These are phyloP conservation scores for Panulirus ornatus DNA, from an alignment of 1,140 invertebrate genomes.

Conservation along the genomic window DNA sequence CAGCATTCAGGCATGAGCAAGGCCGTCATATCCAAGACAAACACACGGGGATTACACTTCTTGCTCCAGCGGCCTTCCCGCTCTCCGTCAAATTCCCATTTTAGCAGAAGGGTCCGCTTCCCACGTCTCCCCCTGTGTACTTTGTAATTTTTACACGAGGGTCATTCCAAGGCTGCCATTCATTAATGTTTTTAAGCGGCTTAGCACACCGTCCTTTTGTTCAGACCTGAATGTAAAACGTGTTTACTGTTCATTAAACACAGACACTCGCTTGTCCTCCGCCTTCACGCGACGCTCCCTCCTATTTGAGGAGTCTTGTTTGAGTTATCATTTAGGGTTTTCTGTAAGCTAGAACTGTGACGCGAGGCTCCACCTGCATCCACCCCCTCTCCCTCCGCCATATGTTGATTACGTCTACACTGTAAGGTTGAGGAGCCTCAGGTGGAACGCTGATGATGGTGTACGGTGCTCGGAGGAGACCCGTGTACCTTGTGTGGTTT, in stretches of 20 bases:
- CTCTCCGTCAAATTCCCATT: constrained; percentile 35
- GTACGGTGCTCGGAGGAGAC: too few species aligned
- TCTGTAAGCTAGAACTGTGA: constrained; percentile 22
- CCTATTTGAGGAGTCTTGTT: constrained; percentile 17
- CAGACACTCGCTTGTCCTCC: constrained; percentile 36
- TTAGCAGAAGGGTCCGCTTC: not conserved
- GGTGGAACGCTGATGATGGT: too few species aligned
- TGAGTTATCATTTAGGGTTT: constrained; percentile 48
- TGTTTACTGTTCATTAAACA: constrained; percentile 72
- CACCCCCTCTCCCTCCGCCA: not conserved
- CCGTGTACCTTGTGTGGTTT: too few species aligned
- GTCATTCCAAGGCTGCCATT: constrained; percentile 50
- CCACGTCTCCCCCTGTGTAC: constrained; percentile 39
- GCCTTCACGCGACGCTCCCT: constrained; percentile 3
- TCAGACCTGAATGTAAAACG: constrained; percentile 56
- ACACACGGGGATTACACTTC: too few species aligned
- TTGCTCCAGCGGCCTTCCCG: not conserved
- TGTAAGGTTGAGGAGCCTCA: too few species aligned
- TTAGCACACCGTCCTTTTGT: constrained; percentile 62
- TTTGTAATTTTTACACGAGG: constrained; percentile 52
- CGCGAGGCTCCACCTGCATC: not conserved
- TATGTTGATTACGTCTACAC: not conserved
- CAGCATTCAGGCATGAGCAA: too few species aligned
- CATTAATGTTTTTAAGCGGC: constrained; percentile 66
- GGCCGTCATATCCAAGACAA: too few species aligned